Evolutionary conservation across 2,888 invertebrate species (phyloP).

Genomic region (Aphidoletes aphidimyza): DNA sequence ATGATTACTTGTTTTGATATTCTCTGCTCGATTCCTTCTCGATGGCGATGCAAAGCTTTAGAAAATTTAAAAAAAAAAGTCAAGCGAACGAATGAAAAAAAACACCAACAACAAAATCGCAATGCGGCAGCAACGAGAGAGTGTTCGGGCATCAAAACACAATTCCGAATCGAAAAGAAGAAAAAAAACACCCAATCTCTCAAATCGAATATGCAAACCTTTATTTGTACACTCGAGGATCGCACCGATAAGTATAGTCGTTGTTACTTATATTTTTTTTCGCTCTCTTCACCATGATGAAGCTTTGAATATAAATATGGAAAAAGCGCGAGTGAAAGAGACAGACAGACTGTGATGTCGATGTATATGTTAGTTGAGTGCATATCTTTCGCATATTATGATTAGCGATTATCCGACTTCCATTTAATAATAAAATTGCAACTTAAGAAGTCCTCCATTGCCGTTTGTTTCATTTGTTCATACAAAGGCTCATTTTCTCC

Average conservation of each 20-base stretch:
- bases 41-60: too few species aligned
- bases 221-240: slow-evolving; percentile 35
- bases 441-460: slow-evolving; percentile 51
- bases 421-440: slow-evolving; percentile 47
- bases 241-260: not conserved
- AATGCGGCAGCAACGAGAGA: slow-evolving; percentile 11
- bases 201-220: slow-evolving; percentile 49
- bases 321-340: too few species aligned
- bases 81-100: not conserved
- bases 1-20: slow-evolving; percentile 50
- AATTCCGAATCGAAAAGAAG: too few species aligned
- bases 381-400: slow-evolving; percentile 40
- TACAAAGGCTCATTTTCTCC: not conserved
- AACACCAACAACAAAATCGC: slow-evolving; percentile 16
- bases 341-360: too few species aligned
- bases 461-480: not conserved
- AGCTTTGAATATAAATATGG: too few species aligned
- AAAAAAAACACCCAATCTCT: not conserved
- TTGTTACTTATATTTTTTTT: not conserved
- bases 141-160: slow-evolving; percentile 10
- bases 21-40: slow-evolving; percentile 7
- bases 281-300: too few species aligned
- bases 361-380: not conserved
- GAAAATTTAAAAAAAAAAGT: not conserved
- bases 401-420: slow-evolving; percentile 48